Evolutionary conservation across 2,113 vertebrate species (phyloP).

Genomic region (Pipra filicauda): DNA sequence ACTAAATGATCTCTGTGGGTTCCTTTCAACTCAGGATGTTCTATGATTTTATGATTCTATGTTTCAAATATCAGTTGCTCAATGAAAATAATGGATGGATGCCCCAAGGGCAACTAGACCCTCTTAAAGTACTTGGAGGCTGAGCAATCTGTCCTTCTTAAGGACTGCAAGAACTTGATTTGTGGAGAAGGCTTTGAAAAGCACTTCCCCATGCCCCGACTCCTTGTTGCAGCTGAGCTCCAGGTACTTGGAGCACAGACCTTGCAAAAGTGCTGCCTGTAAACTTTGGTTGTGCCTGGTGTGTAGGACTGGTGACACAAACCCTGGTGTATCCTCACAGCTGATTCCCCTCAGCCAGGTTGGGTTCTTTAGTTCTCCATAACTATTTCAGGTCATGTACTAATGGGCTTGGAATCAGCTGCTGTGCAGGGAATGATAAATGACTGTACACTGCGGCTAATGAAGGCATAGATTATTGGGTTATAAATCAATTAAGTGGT

Average conservation of each 20-base stretch:
- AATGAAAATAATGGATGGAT: background rate
- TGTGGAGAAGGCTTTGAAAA: background rate
- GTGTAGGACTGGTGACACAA: background rate
- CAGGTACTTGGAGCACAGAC: too few species aligned
- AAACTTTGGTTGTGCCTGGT: background rate
- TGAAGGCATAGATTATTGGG: constrained; percentile 30
- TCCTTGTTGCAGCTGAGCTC: background rate
- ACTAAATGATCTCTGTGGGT: background rate
- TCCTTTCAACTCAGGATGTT: background rate
- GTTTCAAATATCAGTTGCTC: background rate
- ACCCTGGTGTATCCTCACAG: background rate
- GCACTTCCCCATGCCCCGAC: background rate
- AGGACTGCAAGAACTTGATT: background rate
- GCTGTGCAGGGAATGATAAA: constrained; percentile 36
- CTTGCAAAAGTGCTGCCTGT: background rate
- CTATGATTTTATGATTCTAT: background rate
- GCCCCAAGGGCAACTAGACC: background rate
- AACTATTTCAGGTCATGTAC: constrained; percentile 35
- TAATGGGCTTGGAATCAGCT: background rate
- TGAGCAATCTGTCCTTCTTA: background rate
- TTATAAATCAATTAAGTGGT: constrained; percentile 54
- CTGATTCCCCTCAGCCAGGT: background rate
- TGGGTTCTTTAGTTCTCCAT: background rate
- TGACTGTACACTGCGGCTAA: background rate
- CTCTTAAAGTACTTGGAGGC: background rate